These are phyloP conservation scores for Himantopus leucocephalus DNA, from an alignment of 2,113 vertebrate species.

Conservation along the genomic window DNA sequence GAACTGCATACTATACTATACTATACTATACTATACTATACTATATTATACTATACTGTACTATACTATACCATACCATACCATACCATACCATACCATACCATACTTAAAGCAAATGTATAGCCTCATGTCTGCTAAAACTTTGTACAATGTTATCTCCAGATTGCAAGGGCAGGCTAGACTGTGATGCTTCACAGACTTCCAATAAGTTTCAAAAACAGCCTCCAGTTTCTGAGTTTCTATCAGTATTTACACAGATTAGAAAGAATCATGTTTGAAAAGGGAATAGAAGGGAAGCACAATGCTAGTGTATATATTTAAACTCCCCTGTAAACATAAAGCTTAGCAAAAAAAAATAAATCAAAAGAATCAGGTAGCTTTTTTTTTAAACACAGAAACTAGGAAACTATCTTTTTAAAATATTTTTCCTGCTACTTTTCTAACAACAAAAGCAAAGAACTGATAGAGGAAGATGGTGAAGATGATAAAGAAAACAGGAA, in stretches of 20 bases:
- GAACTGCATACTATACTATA: background rate
- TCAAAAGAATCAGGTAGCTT: background rate
- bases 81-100: background rate
- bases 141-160: slow-evolving; percentile 31
- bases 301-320: background rate
- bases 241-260: background rate
- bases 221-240: background rate
- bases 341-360: background rate
- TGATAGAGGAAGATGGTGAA: background rate
- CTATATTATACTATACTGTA: no score
- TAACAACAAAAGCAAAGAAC: slow-evolving; percentile 8
- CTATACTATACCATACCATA: no score
- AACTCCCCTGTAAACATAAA: background rate
- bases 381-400: background rate
- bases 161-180: slow-evolving; percentile 13
- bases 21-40: no score
- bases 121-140: background rate
- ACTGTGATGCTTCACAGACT: background rate
- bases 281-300: background rate
- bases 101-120: background rate
- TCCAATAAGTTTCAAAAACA: background rate
- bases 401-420: background rate
- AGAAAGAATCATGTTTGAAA: background rate
- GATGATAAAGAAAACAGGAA: background rate
- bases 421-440: background rate